Conservation (phyloP, 2,888 invertebrate genomes). For the Micropterix aruncella region DNA sequence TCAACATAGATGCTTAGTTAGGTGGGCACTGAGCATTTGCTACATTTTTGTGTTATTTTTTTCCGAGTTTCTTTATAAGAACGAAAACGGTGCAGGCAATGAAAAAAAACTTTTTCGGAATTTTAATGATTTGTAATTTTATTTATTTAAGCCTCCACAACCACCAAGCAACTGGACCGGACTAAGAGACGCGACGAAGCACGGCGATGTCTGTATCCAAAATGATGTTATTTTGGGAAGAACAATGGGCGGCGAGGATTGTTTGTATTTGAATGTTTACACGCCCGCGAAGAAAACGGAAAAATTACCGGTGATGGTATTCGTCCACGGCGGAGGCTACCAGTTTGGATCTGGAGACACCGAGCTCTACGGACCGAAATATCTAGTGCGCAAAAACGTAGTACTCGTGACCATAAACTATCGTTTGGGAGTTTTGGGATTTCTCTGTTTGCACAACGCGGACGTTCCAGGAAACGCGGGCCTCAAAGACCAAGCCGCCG, state of each 20-base stretch:
- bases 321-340: constrained; percentile 30
- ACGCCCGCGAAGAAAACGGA: constrained; percentile 17
- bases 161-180: too few species aligned
- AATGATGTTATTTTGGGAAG: too few species aligned
- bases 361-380: constrained; percentile 27
- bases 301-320: constrained; percentile 26
- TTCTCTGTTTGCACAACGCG: constrained; percentile 40
- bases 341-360: constrained; percentile 27
- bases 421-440: constrained; percentile 27
- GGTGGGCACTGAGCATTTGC: too few species aligned
- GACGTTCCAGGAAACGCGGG: constrained; percentile 54
- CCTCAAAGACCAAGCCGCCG: constrained; percentile 36
- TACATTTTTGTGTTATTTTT: too few species aligned
- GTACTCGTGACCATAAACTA: constrained; percentile 27
- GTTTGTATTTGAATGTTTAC: constrained; percentile 26
- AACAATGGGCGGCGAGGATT: constrained; percentile 24
- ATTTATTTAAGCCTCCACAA: too few species aligned
- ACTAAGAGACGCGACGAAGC: too few species aligned
- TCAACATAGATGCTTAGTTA: too few species aligned
- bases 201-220: too few species aligned
- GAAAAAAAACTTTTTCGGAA: too few species aligned
- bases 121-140: too few species aligned
- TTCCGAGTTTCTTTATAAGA: too few species aligned
- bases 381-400: constrained; percentile 24
- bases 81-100: too few species aligned